phyloP scores from a whole-genome alignment of 2,797 vertebrate species.

The Menidia menidia region DNA sequence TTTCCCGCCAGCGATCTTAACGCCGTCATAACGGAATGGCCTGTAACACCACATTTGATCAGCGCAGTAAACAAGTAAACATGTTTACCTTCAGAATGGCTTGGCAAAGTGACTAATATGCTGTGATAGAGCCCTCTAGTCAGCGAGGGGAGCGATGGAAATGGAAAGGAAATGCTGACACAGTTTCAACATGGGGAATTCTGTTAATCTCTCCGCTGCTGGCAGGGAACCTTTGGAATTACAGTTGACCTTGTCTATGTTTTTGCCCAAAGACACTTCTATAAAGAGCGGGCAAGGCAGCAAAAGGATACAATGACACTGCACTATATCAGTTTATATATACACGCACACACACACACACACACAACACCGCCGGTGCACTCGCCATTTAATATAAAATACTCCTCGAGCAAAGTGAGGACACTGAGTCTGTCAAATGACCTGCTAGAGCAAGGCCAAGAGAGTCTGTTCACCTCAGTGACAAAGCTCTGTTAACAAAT shows the following conservation, averaged over 20 bases:
- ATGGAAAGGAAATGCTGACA: slow-evolving; percentile 39
- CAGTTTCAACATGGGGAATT: slow-evolving; percentile 53
- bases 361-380: slow-evolving; percentile 26
- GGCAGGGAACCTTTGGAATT: slow-evolving; percentile 70
- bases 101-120: slow-evolving; percentile 26
- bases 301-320: slow-evolving; percentile 41
- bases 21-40: slow-evolving; percentile 62
- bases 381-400: slow-evolving; percentile 28
- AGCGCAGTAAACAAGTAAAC: slow-evolving; percentile 50
- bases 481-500: slow-evolving; percentile 65
- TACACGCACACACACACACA: too few relatives aligned
- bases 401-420: slow-evolving; percentile 10
- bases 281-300: slow-evolving; percentile 49
- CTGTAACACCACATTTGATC: slow-evolving; percentile 50
- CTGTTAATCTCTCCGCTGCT: slow-evolving; percentile 67
- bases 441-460: slow-evolving; percentile 55
- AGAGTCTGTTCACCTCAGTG: slow-evolving; percentile 60
- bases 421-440: slow-evolving; percentile 56
- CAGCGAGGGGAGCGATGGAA: slow-evolving; percentile 27
- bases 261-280: slow-evolving; percentile 68
- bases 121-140: slow-evolving; percentile 6
- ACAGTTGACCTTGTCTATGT: slow-evolving; percentile 67
- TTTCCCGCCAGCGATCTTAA: slow-evolving; percentile 70
- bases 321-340: slow-evolving; percentile 38
- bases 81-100: slow-evolving; percentile 56